Percentiles rank a stretch among this genome's conserved stretches.
These are phyloP conservation scores for Orycteropus afer DNA, from an alignment of 2,113 vertebrate genomes.

Conservation along the genomic window DNA sequence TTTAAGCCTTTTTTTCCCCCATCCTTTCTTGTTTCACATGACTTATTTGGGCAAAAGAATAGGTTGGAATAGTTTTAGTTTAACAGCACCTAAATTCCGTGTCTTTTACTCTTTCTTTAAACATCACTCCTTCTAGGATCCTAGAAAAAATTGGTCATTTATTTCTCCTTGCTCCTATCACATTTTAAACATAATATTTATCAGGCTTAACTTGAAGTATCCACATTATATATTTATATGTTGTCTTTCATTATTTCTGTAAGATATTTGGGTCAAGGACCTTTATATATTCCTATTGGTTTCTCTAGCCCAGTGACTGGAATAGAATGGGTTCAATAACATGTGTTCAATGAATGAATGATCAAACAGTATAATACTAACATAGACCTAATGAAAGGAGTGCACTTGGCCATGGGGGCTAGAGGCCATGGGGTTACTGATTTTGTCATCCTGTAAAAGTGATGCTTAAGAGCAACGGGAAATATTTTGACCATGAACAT, in stretches of 20 bases:
- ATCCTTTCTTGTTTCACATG: neutral
- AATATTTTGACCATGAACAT: neutral
- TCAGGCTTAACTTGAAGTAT: neutral
- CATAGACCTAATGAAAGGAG: neutral
- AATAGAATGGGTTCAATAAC: neutral
- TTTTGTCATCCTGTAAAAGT: neutral
- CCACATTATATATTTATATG: neutral
- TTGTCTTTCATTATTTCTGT: neutral
- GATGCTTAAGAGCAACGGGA: neutral
- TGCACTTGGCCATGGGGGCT: accelerated
- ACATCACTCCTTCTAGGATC: neutral
- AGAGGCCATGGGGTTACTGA: neutral
- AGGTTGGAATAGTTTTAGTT: neutral
- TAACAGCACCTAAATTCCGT: neutral
- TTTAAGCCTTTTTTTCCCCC: neutral
- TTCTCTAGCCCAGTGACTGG: neutral
- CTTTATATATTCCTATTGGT: neutral
- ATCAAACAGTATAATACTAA: neutral
- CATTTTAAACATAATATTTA: neutral
- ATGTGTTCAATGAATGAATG: neutral
- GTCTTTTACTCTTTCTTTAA: neutral
- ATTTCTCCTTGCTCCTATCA: neutral
- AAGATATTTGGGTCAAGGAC: neutral
- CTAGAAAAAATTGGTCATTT: neutral
- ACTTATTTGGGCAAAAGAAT: neutral